Base-by-base conservation (phyloP, 92 coral and sea anemone genomes). In the Parazoanthus atlanticus region DNA sequence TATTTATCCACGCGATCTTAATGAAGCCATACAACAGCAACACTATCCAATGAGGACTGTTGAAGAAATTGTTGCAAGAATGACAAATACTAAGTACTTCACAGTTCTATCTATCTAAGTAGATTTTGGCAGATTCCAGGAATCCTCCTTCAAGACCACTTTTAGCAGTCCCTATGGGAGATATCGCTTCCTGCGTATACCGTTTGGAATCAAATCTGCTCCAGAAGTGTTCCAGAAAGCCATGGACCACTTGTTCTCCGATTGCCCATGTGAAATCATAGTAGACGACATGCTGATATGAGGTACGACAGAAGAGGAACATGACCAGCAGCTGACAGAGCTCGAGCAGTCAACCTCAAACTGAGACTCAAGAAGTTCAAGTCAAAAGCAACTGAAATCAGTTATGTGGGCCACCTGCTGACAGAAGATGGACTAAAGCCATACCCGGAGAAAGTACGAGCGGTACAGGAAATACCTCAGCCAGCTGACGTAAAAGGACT, bases 61-160 rank as follows among this genome's bases (percentile, higher is more conserved):
- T 46, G 90, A 88, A 26, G 86, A 88, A 77, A 66, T 88, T 33
- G 86, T 84, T 12, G 76, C 67, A 34, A 58, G 77, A 67, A 65
- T 88, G 71, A 82, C 85, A 65, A 78, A 79, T 78, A 67, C 79
- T 5, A 88, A 88, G 26, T 58, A 64, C 25, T 88, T 88, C 64
- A 79, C 86, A 58, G 86, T 88, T 40, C 81, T 88, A 88, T 88
- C 78, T 81, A 11, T 88, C 85, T n/a, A n/a, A n/a, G n/a, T n/a
- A n/a, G n/a, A n/a, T n/a, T n/a, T n/a, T n/a, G n/a, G n/a, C n/a
- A n/a, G 16, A 88, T 75, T 78, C 33, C 58, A 88, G 33, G 85
- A 38, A 30, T 78, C 90, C 32, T 88, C 86, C 34, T 58, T 88
- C 47, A 78, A 78, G 28, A 88, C 90, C 3, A 88, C 86, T 1